Evolutionary conservation across 2,797 vertebrate genomes (phyloP).

Genomic region (Triplophysa yarkandensis): DNA sequence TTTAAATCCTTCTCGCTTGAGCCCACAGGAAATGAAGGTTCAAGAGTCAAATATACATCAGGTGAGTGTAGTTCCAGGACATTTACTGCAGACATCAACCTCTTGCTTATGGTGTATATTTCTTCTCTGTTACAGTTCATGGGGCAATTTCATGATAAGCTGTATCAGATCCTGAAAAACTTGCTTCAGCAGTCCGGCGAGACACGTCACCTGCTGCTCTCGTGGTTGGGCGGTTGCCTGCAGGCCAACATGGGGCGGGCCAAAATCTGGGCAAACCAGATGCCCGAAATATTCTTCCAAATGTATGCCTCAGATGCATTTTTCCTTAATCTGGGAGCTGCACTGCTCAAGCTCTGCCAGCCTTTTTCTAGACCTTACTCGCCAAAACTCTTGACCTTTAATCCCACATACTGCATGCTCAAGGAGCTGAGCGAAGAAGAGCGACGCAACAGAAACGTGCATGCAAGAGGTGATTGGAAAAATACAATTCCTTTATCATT

Average conservation of each 20-base stretch:
- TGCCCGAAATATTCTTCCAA: constrained; percentile 97
- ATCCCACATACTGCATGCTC: constrained; percentile 92
- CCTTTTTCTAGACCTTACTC: constrained; percentile 93
- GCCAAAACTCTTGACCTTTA: constrained; percentile 90
- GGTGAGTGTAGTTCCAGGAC: constrained; percentile 67
- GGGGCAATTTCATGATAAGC: constrained; percentile 95
- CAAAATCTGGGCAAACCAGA: constrained; percentile 99
- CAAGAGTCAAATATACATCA: constrained; percentile 98
- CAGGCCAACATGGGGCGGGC: constrained; percentile 90
- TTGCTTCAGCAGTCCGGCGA: constrained; percentile 90
- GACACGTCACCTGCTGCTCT: constrained; percentile 90
- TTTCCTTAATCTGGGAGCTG: constrained; percentile 93
- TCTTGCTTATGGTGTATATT: constrained; percentile 28
- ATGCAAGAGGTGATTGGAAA: constrained; percentile 92
- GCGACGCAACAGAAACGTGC: constrained; percentile 86
- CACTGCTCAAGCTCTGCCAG: constrained; percentile 93
- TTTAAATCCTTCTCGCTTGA: constrained; percentile 91
- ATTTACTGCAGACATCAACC: background rate
- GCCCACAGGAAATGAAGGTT: constrained; percentile 94
- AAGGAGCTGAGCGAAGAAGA: constrained; percentile 95
- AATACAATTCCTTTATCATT: too few relatives aligned
- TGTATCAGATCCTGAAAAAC: constrained; percentile 94
- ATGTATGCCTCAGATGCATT: constrained; percentile 96
- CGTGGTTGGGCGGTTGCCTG: constrained; percentile 95
- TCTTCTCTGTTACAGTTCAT: constrained; percentile 81